Evolutionary conservation across 2,888 invertebrate species (phyloP).

Genomic region (Zeuzera pyrina): DNA sequence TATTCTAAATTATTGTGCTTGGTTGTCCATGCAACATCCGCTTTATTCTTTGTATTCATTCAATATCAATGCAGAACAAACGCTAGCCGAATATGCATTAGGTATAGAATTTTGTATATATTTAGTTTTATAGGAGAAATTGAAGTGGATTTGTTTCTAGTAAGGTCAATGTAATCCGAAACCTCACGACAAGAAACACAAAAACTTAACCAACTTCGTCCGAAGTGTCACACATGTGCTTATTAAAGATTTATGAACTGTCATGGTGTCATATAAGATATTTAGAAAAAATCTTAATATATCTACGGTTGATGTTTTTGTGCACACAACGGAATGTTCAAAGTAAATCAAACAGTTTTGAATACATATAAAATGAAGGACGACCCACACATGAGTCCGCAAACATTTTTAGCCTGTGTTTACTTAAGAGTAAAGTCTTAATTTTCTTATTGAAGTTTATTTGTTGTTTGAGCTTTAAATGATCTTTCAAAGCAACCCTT

Average conservation of each 20-base stretch:
- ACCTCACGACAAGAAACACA: too few relatives aligned
- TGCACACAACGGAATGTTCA: slow-evolving; percentile 48
- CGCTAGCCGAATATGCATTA: slow-evolving; percentile 12
- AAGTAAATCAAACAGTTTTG: slow-evolving; percentile 45
- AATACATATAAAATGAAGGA: slow-evolving; percentile 46
- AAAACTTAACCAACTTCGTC: too few relatives aligned
- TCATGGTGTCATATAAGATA: too few relatives aligned
- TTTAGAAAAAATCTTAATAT: too few relatives aligned
- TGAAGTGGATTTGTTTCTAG: too few relatives aligned
- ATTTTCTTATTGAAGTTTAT: slow-evolving; percentile 17
- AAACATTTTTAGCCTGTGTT: slow-evolving; percentile 54
- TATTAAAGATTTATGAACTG: too few relatives aligned
- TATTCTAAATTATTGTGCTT: slow-evolving; percentile 44
- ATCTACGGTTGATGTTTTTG: too few relatives aligned
- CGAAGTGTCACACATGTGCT: too few relatives aligned
- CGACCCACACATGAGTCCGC: slow-evolving; percentile 51
- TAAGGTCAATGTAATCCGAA: too few relatives aligned
- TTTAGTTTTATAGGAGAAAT: too few relatives aligned
- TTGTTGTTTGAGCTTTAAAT: slow-evolving; percentile 5
- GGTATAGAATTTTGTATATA: too few relatives aligned
- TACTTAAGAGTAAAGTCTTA: slow-evolving; percentile 42
- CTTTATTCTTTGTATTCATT: slow-evolving; percentile 43
- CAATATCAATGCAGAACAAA: slow-evolving; percentile 26
- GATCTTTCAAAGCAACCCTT: too few relatives aligned
- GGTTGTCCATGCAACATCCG: slow-evolving; percentile 49